A percentile compares a stretch with the other conserved stretches of the same genome.
Conservation (phyloP, 2,888 invertebrate species). For the Cheilosia urbana region DNA sequence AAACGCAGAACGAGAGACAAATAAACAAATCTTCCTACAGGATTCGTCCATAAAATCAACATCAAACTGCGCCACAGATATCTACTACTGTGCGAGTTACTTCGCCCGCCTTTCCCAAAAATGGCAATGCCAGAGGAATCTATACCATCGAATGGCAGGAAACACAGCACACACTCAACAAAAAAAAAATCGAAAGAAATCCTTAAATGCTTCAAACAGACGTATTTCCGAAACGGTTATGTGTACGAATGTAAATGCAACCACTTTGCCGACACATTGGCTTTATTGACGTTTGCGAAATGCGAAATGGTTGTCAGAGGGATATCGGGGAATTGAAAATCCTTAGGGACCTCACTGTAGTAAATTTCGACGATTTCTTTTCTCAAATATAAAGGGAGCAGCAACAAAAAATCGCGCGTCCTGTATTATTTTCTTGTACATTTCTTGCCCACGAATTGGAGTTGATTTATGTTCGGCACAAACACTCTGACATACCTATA, state of each 20-base stretch:
- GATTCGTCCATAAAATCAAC: conserved; percentile 69
- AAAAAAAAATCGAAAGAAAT: conserved; percentile 58
- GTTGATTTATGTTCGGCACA: conserved; percentile 71
- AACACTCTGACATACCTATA: conserved; percentile 4
- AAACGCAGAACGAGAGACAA: conserved; percentile 71
- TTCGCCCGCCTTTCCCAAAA: not conserved
- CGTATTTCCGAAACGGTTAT: conserved; percentile 74
- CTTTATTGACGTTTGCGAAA: conserved; percentile 74
- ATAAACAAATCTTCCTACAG: conserved; percentile 73
- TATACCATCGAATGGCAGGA: conserved; percentile 2
- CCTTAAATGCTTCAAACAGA: conserved; percentile 74
- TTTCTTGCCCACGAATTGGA: conserved; percentile 59
- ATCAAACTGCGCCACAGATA: conserved; percentile 56
- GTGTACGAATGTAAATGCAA: conserved; percentile 75
- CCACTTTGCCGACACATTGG: conserved; percentile 75
- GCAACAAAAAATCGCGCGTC: conserved; percentile 34
- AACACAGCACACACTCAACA: conserved; percentile 5
- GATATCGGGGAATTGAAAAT: conserved; percentile 63
- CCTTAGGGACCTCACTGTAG: conserved; percentile 57
- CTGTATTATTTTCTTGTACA: conserved; percentile 45
- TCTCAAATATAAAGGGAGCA: not conserved
- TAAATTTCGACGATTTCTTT: conserved; percentile 50
- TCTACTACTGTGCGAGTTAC: conserved; percentile 20
- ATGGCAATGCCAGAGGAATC: conserved; percentile 4
- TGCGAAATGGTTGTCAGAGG: conserved; percentile 66